Percentiles rank a stretch among this genome's conserved stretches.
Evolutionary conservation across 2,888 invertebrate species (phyloP).

Genomic region (Alloplasta piceator): DNA sequence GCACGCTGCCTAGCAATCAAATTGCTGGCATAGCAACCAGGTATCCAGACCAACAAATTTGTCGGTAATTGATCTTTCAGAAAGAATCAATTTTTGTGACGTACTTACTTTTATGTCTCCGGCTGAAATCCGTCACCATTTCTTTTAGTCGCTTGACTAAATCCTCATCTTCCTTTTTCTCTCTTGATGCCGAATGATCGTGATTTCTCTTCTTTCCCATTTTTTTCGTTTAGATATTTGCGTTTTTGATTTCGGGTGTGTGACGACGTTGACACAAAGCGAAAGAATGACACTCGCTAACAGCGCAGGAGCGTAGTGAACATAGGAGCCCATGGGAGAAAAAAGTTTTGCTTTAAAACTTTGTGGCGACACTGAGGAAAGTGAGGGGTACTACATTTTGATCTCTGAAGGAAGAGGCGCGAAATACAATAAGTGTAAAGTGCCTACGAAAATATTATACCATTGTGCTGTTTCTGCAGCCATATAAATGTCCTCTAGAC

Average conservation of each 20-base stretch:
- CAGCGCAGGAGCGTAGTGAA: not conserved
- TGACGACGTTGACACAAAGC: conserved; percentile 43
- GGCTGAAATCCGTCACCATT: conserved; percentile 11
- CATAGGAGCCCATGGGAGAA: not conserved
- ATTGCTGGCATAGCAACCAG: too few species aligned
- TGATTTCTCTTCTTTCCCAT: conserved; percentile 32
- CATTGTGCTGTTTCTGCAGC: too few species aligned
- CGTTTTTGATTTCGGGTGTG: conserved; percentile 26
- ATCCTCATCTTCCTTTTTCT: conserved; percentile 17
- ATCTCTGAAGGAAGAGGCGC: conserved; percentile 16
- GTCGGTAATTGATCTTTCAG: too few species aligned
- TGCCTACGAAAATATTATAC: too few species aligned
- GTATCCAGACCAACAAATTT: too few species aligned
- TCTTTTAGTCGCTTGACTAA: conserved; percentile 25
- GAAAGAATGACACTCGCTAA: conserved; percentile 26
- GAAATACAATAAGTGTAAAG: too few species aligned
- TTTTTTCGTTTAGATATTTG: conserved; percentile 19
- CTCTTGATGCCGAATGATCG: conserved; percentile 4
- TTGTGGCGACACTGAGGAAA: conserved; percentile 23
- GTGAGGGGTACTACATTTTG: conserved; percentile 30
- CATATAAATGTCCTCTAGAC: too few species aligned
- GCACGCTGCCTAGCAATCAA: too few species aligned
- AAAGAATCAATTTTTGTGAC: too few species aligned
- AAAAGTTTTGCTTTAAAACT: conserved; percentile 13
- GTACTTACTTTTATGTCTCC: too few species aligned